Percentiles rank a stretch among this genome's conserved stretches.
phyloP scores from a whole-genome alignment of 2,797 vertebrate genomes.

The Capromys pilorides region DNA sequence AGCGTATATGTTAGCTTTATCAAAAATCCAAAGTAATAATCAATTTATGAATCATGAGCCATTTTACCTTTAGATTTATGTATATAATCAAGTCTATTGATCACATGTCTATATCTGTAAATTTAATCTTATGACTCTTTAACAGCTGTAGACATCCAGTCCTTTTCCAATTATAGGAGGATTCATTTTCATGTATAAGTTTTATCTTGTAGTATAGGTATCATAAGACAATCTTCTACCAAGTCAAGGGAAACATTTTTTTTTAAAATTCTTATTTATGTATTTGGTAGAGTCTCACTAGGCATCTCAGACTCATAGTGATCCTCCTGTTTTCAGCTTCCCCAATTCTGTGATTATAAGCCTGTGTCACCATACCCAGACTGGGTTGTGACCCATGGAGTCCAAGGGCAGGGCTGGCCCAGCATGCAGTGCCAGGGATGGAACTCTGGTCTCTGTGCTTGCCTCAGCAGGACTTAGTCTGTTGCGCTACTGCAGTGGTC shows the following conservation, averaged over 20 bases:
- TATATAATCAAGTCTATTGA: background rate
- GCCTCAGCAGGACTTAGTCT: too few species aligned
- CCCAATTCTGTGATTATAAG: too few species aligned
- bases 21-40: background rate
- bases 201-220: background rate
- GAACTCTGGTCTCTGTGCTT: too few species aligned
- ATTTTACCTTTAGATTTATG: slow-evolving; percentile 35
- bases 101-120: background rate
- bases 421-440: too few species aligned
- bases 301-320: too few species aligned
- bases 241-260: background rate
- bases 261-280: too few species aligned
- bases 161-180: background rate
- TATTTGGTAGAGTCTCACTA: too few species aligned
- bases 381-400: too few species aligned
- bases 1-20: background rate
- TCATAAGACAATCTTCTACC: background rate
- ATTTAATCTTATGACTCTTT: background rate
- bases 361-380: too few species aligned
- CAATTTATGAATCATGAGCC: background rate
- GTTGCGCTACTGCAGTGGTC: too few species aligned
- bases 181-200: background rate
- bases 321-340: too few species aligned
- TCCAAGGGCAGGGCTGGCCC: too few species aligned
- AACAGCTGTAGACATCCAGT: background rate